Evolutionary conservation across 2,113 vertebrate species (phyloP), one percentile per base, ranked within the genome.

Genomic region (Haplotaxodon microlepis): DNA sequence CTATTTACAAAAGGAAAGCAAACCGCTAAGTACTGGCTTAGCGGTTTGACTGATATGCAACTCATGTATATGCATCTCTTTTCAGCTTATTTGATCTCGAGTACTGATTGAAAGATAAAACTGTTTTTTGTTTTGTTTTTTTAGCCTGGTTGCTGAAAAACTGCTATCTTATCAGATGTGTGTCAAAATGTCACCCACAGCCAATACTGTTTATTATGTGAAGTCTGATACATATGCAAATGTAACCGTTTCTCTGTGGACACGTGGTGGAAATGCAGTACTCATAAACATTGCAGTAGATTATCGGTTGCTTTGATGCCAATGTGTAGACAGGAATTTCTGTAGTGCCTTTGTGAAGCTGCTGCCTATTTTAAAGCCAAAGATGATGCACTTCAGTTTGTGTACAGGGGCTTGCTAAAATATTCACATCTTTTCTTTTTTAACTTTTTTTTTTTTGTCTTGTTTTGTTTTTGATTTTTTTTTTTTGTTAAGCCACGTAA

Each of bases 281-380:
- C 83, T 85, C 19, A 83, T n/a, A 47, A 42, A 82, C 83, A 51
- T 40, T 69, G 87, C 85, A 90, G 76, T 79, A 87, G 53, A 87
- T 54, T 59, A n/a, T 79, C 40, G 16, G 31, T 13, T 63, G 63
- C 7, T 73, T 17, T 71, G 17, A 47, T 24, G 57, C 50, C 17
- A 71, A 59, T 50, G 0, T 51, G 16, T 3, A 29, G 27, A 82
- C 83, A 89, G 85, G 87, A 86, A 90, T 38, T 63, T 14, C 5
- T n/a, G 17, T 2, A 10, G 14, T 16, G 54, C 40, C 40, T n/a
- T 31, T 86, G 19, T 73, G n/a, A 61, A 17, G 71, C 79, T 36
- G 21, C 40, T 21, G 27, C 3, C n/a, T 24, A 31, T 34, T 59
- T 16, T 40, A 9, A 57, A 59, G 45, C n/a, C 36, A 24, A 9